A percentile compares a stretch with the other conserved stretches of the same genome.
Evolutionary conservation across 2,113 vertebrate species (phyloP).

Genomic region (Bostrychus sinensis): DNA sequence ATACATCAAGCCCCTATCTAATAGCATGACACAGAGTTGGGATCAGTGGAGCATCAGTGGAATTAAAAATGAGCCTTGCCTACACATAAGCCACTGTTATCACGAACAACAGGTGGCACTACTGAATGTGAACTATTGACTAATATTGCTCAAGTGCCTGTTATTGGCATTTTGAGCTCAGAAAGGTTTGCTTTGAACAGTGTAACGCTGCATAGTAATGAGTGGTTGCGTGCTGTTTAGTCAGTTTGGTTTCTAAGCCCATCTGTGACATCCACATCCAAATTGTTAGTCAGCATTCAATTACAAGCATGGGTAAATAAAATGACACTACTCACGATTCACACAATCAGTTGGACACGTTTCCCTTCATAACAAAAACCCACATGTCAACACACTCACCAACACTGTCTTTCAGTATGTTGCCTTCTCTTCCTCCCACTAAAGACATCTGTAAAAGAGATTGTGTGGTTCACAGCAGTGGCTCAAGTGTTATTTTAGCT

Average conservation of each 20-base stretch:
- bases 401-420: slow-evolving; percentile 49
- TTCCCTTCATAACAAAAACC: slow-evolving; percentile 43
- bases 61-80: slow-evolving; percentile 55
- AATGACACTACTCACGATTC: slow-evolving; percentile 25
- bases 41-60: slow-evolving; percentile 53
- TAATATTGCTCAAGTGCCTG: slow-evolving; percentile 35
- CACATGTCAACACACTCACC: slow-evolving; percentile 32
- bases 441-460: slow-evolving; percentile 67
- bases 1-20: slow-evolving; percentile 48
- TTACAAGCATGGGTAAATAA: slow-evolving; percentile 28
- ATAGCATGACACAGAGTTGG: slow-evolving; percentile 50
- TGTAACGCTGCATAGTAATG: slow-evolving; percentile 41
- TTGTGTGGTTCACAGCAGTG: slow-evolving; percentile 53
- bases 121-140: slow-evolving; percentile 62
- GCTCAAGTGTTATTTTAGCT: slow-evolving; percentile 32
- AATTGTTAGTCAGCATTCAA: slow-evolving; percentile 47
- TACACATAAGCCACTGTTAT: slow-evolving; percentile 52
- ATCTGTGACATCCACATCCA: slow-evolving; percentile 44
- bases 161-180: slow-evolving; percentile 46
- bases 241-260: slow-evolving; percentile 22
- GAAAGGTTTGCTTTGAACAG: slow-evolving; percentile 46
- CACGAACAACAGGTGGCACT: slow-evolving; percentile 59
- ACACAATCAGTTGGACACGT: slow-evolving; percentile 33
- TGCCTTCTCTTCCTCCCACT: slow-evolving; percentile 65
- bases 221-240: background rate